Evolutionary conservation across 2,797 vertebrate genomes (phyloP).

Genomic region (Rhinella marina): DNA sequence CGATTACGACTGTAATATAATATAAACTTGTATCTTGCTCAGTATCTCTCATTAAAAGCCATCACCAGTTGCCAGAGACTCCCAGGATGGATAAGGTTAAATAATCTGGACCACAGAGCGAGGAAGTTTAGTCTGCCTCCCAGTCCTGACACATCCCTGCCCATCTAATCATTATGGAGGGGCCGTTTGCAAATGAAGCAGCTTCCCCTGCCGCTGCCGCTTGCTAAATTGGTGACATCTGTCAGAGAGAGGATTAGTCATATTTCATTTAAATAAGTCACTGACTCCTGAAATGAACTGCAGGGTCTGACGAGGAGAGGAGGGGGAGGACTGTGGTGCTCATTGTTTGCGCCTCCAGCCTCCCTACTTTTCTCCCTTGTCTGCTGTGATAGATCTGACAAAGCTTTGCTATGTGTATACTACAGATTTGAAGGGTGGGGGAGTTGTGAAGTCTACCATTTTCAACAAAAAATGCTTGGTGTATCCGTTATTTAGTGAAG

Average conservation of each 20-base stretch:
- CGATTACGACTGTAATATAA: neutral
- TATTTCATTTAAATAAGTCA: slow-evolving; percentile 64
- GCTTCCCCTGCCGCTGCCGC: slow-evolving; percentile 56
- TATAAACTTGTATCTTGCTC: neutral
- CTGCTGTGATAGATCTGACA: slow-evolving; percentile 59
- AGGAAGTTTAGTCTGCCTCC: slow-evolving; percentile 59
- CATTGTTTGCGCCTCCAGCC: slow-evolving; percentile 63
- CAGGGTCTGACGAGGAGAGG: slow-evolving; percentile 52
- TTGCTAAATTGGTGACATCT: slow-evolving; percentile 64
- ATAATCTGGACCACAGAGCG: slow-evolving; percentile 49
- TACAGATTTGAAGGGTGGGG: slow-evolving; percentile 47
- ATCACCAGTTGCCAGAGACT: slow-evolving; percentile 32
- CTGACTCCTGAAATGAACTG: slow-evolving; percentile 62
- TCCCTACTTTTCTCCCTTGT: slow-evolving; percentile 61
- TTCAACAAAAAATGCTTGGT: slow-evolving; percentile 21
- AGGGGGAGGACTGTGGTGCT: slow-evolving; percentile 45
- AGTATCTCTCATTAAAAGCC: slow-evolving; percentile 3
- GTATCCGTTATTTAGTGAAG: neutral
- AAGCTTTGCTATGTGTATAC: slow-evolving; percentile 51
- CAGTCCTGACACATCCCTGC: slow-evolving; percentile 50
- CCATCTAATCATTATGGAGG: slow-evolving; percentile 57
- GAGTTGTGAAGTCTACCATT: slow-evolving; percentile 36
- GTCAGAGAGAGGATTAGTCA: slow-evolving; percentile 64
- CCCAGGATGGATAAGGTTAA: slow-evolving; percentile 55
- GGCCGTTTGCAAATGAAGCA: slow-evolving; percentile 56